A percentile compares a stretch with the other conserved stretches of the same genome.
phyloP scores from a whole-genome alignment of 2,888 invertebrate genomes.

The Rapana venosa region DNA sequence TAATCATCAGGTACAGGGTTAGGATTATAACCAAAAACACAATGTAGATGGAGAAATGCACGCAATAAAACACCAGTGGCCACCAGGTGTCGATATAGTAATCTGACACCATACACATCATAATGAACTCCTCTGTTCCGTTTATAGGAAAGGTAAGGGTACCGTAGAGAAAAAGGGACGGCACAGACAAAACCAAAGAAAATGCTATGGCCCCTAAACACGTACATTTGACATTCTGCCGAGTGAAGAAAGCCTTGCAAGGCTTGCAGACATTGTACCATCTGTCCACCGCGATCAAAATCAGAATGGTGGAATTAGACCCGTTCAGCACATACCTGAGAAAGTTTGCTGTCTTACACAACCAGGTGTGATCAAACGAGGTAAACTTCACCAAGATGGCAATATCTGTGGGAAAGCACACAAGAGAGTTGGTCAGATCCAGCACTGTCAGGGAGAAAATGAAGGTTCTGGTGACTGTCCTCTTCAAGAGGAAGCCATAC shows the following conservation, averaged over 20 bases:
- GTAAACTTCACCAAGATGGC: constrained; percentile 47
- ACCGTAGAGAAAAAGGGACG: constrained; percentile 63
- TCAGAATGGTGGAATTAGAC: constrained; percentile 51
- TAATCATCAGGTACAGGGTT: constrained; percentile 56
- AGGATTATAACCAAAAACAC: constrained; percentile 53
- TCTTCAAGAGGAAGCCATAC: constrained; percentile 49
- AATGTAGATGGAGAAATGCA: constrained; percentile 51
- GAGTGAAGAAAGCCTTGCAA: constrained; percentile 55
- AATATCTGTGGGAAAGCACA: constrained; percentile 55
- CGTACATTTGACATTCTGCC: constrained; percentile 55
- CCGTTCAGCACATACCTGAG: constrained; percentile 54
- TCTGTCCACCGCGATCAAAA: constrained; percentile 57
- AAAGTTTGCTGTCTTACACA: constrained; percentile 54
- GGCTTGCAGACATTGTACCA: constrained; percentile 64
- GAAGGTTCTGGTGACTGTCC: constrained; percentile 54
- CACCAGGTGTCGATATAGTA: constrained; percentile 46
- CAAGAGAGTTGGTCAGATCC: constrained; percentile 53
- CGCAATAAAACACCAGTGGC: constrained; percentile 57
- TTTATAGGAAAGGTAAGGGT: constrained; percentile 44
- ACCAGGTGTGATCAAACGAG: constrained; percentile 46
- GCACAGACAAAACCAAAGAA: constrained; percentile 56
- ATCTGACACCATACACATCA: constrained; percentile 59
- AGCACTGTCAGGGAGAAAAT: constrained; percentile 54
- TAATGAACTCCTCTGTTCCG: constrained; percentile 39
- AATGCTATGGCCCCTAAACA: constrained; percentile 55